These are phyloP conservation scores for Acanthurus leucopareius DNA, from an alignment of 2,797 vertebrate species.

Conservation along the genomic window DNA sequence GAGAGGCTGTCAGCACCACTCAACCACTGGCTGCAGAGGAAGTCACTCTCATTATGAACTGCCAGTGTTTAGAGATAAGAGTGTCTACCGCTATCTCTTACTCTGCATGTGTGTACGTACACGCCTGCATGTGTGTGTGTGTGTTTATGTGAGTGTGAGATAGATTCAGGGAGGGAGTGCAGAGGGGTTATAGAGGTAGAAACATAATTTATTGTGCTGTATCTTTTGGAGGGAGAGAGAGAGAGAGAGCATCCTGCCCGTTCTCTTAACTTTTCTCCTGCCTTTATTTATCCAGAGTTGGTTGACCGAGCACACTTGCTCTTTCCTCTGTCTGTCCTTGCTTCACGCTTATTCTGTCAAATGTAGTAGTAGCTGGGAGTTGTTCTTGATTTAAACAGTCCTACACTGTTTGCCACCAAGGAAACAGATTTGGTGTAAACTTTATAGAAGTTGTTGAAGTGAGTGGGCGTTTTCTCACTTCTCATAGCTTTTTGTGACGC, in stretches of 20 bases:
- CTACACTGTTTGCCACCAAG: conserved; percentile 22
- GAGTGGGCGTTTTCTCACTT: conserved; percentile 18
- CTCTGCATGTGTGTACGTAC: conserved; percentile 35
- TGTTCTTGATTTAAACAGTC: conserved; percentile 26
- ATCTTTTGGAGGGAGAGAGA: conserved; percentile 14
- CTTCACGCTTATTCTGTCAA: conserved; percentile 47
- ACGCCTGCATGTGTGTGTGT: conserved; percentile 13
- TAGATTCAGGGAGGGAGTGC: conserved; percentile 38
- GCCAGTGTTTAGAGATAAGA: conserved; percentile 71
- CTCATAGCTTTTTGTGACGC: neutral
- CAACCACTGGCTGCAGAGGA: conserved; percentile 69
- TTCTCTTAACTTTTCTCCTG: conserved; percentile 45
- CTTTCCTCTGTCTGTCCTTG: neutral
- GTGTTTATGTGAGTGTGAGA: conserved; percentile 14
- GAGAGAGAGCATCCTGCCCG: conserved; percentile 6
- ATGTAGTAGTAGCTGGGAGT: conserved; percentile 27
- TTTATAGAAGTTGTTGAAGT: conserved; percentile 22
- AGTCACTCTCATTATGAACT: conserved; percentile 72
- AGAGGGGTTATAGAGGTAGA: conserved; percentile 55
- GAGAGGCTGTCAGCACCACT: conserved; percentile 75
- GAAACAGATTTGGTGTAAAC: conserved; percentile 32
- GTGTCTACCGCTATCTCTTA: conserved; percentile 39
- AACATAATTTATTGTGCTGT: conserved; percentile 48
- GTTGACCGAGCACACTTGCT: conserved; percentile 53
- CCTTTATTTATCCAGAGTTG: conserved; percentile 52